Evolutionary conservation across 2,888 invertebrate genomes (phyloP), one percentile per base, ranked within the genome.

Genomic region (Chloroclysta siterata): DNA sequence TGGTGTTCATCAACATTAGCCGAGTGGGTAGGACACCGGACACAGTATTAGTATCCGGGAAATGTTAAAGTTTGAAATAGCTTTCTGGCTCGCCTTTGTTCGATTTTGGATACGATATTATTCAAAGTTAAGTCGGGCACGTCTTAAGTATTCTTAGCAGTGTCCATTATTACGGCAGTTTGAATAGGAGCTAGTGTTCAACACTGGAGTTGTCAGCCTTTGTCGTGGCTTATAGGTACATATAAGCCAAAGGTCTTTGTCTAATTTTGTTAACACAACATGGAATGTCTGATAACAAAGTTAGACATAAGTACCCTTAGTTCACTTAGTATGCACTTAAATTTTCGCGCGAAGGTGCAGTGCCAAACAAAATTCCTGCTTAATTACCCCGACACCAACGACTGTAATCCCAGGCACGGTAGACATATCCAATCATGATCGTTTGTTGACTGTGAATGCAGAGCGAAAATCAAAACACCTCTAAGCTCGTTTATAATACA

Each of bases 61-160:
- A n/a, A 42, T 42, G 42, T 14, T 44, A 7, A 44, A 44, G 44
- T 44, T 44, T 44, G 15, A 44, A 44, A 44, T 44, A 44, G 44
- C 44, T 15, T 44, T 44, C 8, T 13, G 3, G 15, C 44, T 15
- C 15, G 15, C 15, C 5, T 15, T 15, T 15, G 44, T 39, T 11
- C 15, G 44, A 15, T 44, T 44, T 15, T 15, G 15, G 44, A 15
- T 44, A 15, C 44, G 2, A 14, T 7, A 7, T 15, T 14, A n/a
- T 3, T n/a, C 42, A 22, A 22, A 22, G 22, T 22, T 22, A 22
- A 5, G 14, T 42, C 6, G 14, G 42, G 14, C 42, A 44, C 42
- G 5, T n/a, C 39, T 29, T 4, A 5, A 29, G 29, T 29, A 29
- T n/a, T n/a, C n/a, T n/a, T n/a, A n/a, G n/a, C n/a, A n/a, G 22